Evolutionary conservation across 1,140 invertebrate genomes (phyloP).

Genomic region (Andrena cerasifolii): DNA sequence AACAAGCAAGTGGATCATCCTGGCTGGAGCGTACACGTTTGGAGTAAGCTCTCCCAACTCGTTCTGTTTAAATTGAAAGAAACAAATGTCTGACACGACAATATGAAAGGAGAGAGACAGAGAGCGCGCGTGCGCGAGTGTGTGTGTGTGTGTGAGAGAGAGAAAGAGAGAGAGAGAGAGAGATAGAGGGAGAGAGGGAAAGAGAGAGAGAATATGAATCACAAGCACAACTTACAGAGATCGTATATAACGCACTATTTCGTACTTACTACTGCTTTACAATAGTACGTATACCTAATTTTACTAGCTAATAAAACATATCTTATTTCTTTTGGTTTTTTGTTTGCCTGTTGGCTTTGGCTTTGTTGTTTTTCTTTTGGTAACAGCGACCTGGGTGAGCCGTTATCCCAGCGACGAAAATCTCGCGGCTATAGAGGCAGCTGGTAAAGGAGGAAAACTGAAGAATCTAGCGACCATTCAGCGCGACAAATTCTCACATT

Average conservation of each 20-base stretch:
- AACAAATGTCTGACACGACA: not conserved
- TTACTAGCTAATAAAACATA: not conserved
- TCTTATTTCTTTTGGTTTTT: not conserved
- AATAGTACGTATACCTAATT: not conserved
- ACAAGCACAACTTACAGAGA: no score
- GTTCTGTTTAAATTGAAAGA: not conserved
- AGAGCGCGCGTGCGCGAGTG: no score
- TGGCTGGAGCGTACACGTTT: slow-evolving; percentile 88
- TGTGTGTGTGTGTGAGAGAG: no score
- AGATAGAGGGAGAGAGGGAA: no score
- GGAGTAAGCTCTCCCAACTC: slow-evolving; percentile 83
- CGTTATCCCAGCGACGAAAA: slow-evolving; percentile 83
- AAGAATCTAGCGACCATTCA: slow-evolving; percentile 84
- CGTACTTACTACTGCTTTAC: no score
- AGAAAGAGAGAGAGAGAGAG: no score
- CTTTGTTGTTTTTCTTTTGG: not conserved
- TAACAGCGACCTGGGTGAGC: slow-evolving; percentile 86
- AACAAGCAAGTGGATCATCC: slow-evolving; percentile 68
- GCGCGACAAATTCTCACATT: slow-evolving; percentile 86
- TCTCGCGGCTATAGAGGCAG: slow-evolving; percentile 43
- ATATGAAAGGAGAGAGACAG: no score
- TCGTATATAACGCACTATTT: no score
- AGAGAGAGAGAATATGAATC: no score
- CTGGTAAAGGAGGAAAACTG: slow-evolving; percentile 53
- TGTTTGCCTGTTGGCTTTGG: not conserved